A percentile compares a stretch with the other conserved stretches of the same genome.
Evolutionary conservation across 2,113 vertebrate species (phyloP).

Genomic region (Eulacestoma nigropectus): DNA sequence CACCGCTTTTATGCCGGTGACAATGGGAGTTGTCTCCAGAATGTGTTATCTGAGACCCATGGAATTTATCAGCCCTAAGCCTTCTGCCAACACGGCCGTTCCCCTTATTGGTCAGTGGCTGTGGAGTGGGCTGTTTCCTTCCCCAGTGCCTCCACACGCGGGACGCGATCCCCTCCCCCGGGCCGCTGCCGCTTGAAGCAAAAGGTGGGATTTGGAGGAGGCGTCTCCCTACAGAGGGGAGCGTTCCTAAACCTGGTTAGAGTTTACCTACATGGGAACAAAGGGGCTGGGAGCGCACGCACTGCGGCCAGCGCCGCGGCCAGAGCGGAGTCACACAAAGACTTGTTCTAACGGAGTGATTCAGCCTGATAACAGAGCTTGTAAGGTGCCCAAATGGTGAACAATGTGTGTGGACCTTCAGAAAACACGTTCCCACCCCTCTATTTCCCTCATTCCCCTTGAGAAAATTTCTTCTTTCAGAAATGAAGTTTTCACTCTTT

Average conservation of each 20-base stretch:
- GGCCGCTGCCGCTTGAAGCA: background rate
- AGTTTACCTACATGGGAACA: background rate
- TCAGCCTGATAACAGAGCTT: background rate
- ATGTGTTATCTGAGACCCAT: constrained; percentile 59
- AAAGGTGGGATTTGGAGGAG: constrained; percentile 12
- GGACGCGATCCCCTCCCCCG: background rate
- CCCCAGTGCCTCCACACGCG: background rate
- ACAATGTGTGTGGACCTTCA: background rate
- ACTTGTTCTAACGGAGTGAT: background rate
- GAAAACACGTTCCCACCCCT: background rate
- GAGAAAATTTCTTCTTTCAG: background rate
- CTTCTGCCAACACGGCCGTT: constrained; percentile 24
- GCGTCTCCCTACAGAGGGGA: background rate
- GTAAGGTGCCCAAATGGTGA: background rate
- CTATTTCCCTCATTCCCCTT: background rate
- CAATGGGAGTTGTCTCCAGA: constrained; percentile 31
- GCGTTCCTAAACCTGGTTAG: background rate
- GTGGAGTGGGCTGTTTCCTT: background rate
- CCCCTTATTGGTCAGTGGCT: constrained; percentile 65
- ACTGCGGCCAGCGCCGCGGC: background rate
- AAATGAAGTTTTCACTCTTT: background rate
- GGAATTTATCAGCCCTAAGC: constrained; percentile 58
- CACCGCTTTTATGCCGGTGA: constrained; percentile 61
- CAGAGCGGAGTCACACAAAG: background rate
- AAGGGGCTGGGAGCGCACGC: background rate